phyloP scores from a whole-genome alignment of 1,140 invertebrate species.

The Tetragonula clypearis region DNA sequence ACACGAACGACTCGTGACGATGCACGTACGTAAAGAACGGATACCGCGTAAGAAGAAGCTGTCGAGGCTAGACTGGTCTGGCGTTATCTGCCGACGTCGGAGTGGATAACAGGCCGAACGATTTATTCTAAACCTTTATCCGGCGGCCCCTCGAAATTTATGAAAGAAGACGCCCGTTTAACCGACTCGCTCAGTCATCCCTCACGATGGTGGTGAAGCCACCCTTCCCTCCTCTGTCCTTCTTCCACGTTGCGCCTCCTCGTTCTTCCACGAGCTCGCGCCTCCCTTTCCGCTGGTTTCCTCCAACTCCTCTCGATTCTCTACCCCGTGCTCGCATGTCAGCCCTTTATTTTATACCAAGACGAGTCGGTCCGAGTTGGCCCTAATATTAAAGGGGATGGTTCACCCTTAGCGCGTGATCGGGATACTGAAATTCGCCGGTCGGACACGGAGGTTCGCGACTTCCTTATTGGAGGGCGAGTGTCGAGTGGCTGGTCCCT shows the following conservation, averaged over 20 bases:
- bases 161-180: conserved; percentile 82
- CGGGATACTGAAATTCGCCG: conserved; percentile 76
- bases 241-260: conserved; percentile 58
- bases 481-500: conserved; percentile 54
- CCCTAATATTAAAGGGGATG: conserved; percentile 81
- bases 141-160: conserved; percentile 80
- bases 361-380: conserved; percentile 71
- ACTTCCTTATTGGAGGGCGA: conserved; percentile 73
- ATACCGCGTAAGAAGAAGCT: conserved; percentile 35
- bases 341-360: conserved; percentile 80
- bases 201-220: conserved; percentile 76
- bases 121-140: conserved; percentile 82
- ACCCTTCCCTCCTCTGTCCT: conserved; percentile 66
- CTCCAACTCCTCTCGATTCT: conserved; percentile 46
- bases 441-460: conserved; percentile 69
- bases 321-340: conserved; percentile 75
- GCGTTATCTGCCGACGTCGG: conserved; percentile 75
- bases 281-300: conserved; percentile 53
- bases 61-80: conserved; percentile 58
- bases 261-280: conserved; percentile 48
- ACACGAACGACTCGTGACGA: conserved; percentile 23
- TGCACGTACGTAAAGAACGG: conserved; percentile 10
- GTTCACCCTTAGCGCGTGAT: conserved; percentile 78
- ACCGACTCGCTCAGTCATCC: conserved; percentile 81
- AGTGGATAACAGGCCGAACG: conserved; percentile 80